Percentiles rank a stretch among this genome's conserved stretches.
Evolutionary conservation across 2,888 invertebrate genomes (phyloP).

Genomic region (Parascotia fuliginaria): DNA sequence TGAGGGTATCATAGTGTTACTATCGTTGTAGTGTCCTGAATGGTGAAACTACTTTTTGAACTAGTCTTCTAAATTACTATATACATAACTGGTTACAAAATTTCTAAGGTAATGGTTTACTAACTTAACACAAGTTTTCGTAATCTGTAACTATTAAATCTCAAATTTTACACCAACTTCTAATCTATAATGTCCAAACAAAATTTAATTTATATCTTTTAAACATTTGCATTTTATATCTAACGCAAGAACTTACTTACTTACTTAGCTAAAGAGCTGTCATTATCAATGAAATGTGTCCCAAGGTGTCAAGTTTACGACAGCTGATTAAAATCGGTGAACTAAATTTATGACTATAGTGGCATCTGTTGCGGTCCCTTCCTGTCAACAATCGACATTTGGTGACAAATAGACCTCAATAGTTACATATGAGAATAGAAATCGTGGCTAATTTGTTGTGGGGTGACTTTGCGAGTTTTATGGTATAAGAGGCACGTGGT

Average conservation of each 20-base stretch:
- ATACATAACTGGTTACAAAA: too few species aligned
- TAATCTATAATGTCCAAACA: too few species aligned
- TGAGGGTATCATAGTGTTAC: too few species aligned
- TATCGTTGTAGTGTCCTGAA: too few species aligned
- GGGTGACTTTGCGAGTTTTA: conserved; percentile 11
- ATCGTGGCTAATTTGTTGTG: conserved; percentile 23
- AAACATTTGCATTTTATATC: not conserved
- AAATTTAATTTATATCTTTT: too few species aligned
- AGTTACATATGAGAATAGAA: conserved; percentile 5
- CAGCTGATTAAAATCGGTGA: not conserved
- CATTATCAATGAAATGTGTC: not conserved
- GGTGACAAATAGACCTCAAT: conserved; percentile 20
- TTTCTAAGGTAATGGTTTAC: too few species aligned
- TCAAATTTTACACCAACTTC: too few species aligned
- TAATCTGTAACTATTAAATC: too few species aligned
- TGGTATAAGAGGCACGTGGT: not conserved
- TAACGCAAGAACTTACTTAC: not conserved
- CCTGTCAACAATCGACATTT: conserved; percentile 15
- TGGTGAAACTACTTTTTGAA: too few species aligned
- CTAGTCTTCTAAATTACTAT: too few species aligned
- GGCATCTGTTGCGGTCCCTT: conserved; percentile 24
- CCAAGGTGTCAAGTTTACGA: conserved; percentile 3
- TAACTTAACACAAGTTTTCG: too few species aligned
- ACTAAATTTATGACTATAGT: conserved; percentile 8
- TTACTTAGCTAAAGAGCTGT: not conserved